phyloP scores from a whole-genome alignment of 2,113 vertebrate species.

The Ivindomyrus marchei region DNA sequence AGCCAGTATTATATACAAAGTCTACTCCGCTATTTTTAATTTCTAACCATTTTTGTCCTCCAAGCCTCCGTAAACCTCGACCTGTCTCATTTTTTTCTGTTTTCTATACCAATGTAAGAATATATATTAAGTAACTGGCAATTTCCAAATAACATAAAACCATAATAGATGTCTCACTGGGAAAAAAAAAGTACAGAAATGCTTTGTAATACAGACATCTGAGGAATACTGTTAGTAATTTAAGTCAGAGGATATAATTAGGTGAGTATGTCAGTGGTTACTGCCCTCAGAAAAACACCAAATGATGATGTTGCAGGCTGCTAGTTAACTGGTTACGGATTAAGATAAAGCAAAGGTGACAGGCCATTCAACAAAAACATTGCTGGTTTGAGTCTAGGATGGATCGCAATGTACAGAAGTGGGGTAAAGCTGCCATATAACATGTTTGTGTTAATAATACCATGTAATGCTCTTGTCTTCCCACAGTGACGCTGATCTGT shows the following conservation, averaged over 20 bases:
- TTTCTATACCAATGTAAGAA: background rate
- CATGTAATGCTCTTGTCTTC: background rate
- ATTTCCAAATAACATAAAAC: background rate
- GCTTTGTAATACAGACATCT: background rate
- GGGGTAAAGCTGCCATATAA: background rate
- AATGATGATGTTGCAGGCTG: background rate
- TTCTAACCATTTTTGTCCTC: background rate
- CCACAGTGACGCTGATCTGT: background rate
- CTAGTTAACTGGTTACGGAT: no score
- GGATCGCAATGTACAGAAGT: background rate
- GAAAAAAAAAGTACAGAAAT: background rate
- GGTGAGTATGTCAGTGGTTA: background rate
- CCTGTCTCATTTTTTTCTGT: background rate
- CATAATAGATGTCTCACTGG: background rate
- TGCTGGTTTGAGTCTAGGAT: background rate
- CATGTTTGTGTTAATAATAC: background rate
- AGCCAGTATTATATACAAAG: background rate
- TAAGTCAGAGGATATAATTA: background rate
- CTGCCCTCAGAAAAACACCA: background rate
- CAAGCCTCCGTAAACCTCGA: background rate
- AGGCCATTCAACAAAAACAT: background rate
- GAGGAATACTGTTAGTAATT: background rate
- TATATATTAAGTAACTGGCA: background rate
- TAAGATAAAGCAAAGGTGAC: background rate
- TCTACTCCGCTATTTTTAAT: background rate